Base-by-base conservation (phyloP, 2,797 vertebrate genomes). In the Heteromormyrus szaboi region DNA sequence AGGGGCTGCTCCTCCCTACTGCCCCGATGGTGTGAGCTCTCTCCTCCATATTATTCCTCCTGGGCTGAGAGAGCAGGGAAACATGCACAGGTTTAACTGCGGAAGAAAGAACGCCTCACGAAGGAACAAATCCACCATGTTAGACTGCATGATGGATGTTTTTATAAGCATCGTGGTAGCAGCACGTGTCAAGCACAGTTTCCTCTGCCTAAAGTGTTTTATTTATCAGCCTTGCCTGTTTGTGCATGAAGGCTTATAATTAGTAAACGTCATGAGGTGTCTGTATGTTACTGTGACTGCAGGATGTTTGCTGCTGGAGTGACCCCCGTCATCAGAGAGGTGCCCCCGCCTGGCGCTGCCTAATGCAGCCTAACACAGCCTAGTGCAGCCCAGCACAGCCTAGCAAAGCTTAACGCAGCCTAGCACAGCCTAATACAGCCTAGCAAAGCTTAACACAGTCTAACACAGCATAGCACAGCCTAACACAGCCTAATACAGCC, bases 21-120 rank as follows among this genome's bases (percentile, higher is more conserved):
- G 93, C 89, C 4, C 93, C 93, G 9, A 95, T 91, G 54, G 93
- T 94, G 90, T 94, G 92, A 46, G 93, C 90, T 29, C 93, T 94
- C 54, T 93, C 94, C 86, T 95, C 95, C 89, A 94, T 72, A 86
- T 92, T 94, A 0, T 6, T 17, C 59, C 89, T 92, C 89, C 93
- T 95, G 2, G 44, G 88, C 95, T 96, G 89, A 19, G 62, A 6
- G 79, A 44, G 6, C 65, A 85, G 0, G 86, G 51, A 79, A 25
- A 46, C 54, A 87, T 12, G 19, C 12, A 29, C 53, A 33, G 8
- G 17, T 19, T 17, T 44, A n/a, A 44, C 79, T 83, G 5, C 4
- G 4, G 6, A 48, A 6, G 19, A 7, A n/a, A 56, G 54, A 56
- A 41, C 33, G 17, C 33, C 22, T 29, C 25, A 5, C n/a, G 0